Evolutionary conservation across 30 jellyfish, hydroid and myxozoan species (phyloP).

Genomic region (Morbakka virulenta): DNA sequence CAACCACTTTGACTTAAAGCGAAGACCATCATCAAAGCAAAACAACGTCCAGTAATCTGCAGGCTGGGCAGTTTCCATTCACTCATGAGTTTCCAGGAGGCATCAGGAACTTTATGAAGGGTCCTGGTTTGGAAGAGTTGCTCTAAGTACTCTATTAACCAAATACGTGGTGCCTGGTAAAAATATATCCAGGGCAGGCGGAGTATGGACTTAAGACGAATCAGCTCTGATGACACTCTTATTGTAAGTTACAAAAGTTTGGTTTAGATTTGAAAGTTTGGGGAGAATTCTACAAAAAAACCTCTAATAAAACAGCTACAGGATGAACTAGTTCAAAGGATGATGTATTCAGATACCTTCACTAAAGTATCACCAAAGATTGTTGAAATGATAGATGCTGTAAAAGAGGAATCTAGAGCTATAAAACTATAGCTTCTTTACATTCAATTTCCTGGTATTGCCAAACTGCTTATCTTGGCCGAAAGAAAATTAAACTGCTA

Average conservation of each 20-base stretch:
- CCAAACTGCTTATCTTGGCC: conserved; percentile 55
- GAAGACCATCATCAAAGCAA: conserved; percentile 55
- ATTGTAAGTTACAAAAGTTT: conserved; percentile 3
- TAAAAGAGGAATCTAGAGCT: no score
- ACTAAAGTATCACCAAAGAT: background rate
- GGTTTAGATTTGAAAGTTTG: conserved; percentile 4
- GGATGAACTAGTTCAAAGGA: background rate
- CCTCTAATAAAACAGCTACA: background rate
- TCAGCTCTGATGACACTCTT: conserved; percentile 44
- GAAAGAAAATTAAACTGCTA: conserved; percentile 74
- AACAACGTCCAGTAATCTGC: conserved; percentile 37
- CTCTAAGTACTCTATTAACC: conserved; percentile 42
- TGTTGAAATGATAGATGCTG: background rate
- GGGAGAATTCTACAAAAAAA: background rate
- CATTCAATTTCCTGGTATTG: conserved; percentile 28
- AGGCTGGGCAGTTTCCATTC: conserved; percentile 72
- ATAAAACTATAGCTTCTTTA: conserved; percentile 54
- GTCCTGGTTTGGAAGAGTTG: conserved; percentile 57
- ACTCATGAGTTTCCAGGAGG: conserved; percentile 59
- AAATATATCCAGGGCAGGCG: conserved; percentile 49
- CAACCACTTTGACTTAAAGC: no score
- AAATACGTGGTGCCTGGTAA: conserved; percentile 52
- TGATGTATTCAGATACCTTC: no score
- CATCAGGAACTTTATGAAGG: conserved; percentile 61
- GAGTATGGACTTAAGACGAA: conserved; percentile 47